Base-by-base conservation (phyloP, 2,113 vertebrate genomes). In the Helogale parvula region DNA sequence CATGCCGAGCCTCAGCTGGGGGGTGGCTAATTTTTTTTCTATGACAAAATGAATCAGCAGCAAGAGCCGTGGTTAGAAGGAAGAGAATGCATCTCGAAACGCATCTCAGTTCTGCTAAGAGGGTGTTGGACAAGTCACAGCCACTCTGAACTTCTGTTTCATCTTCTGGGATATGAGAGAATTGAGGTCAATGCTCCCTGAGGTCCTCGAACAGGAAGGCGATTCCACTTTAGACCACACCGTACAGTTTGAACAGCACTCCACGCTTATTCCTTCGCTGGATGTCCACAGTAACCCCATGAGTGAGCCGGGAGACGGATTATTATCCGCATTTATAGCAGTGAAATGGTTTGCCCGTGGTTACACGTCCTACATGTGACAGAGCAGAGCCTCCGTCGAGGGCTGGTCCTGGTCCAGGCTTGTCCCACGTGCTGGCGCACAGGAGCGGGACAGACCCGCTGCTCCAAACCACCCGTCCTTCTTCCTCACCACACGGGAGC, bases 111-210 rank as follows among this genome's bases (percentile, higher is more conserved):
- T 31, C 50, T 92, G 47, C 92, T 50, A 15, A 47, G 84, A 69
- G 71, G 79, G 27, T 11, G 2, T 35, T 54, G 57, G 89, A 57
- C 79, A 47, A 92, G 79, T 69, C 68, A 68, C 71, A 25, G 85
- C 76, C 71, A 65, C 72, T 93, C 66, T 72, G 86, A 95, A 82
- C 91, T 84, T 92, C 81, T 63, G 93, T 69, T 80, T 96, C 45
- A 95, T 96, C 83, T 92, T 57, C 77, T 88, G 60, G 65, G 68
- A 84, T 33, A 45, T 21, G 65, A 85, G 72, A 45, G 23, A 90
- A 77, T 29, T 65, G 82, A 77, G 45, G 94, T 77, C 77, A 50
- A 66, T 35, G 35, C 29, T 65, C 33, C 27, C 86, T 5, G 3
- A 21, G 83, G 50, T 76, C 77, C 76, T 69, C 27, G 68, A 82